Evolutionary conservation across 2,797 vertebrate genomes (phyloP), one percentile per base, ranked within the genome.

Genomic region (Loriculus beryllinus): DNA sequence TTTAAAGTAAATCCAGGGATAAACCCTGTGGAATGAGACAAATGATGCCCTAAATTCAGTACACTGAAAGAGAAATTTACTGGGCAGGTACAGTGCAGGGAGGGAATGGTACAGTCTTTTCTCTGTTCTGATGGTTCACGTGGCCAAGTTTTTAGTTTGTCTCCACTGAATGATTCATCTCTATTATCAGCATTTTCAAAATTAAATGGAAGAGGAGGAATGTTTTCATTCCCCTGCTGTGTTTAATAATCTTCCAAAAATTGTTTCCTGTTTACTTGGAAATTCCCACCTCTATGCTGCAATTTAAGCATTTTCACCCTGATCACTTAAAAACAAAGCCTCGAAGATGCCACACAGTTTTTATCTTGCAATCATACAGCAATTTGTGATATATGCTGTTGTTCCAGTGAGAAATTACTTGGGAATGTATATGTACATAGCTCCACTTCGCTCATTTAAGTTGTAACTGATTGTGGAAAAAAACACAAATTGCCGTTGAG

Each of bases 231-330:
- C 57, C 33, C 92, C 78, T 91, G 62, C 72, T 91, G 87, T 80
- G 83, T 96, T 94, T 95, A 95, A 94, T 94, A 96, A 93, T 94
- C 68, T 96, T 71, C 75, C 81, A 72, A 82, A 95, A 92, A 92
- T 82, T 90, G 86, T 89, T 95, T 96, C 95, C 91, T 91, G 67
- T 95, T 96, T 95, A 94, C 76, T 91, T 68, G 80, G 91, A 94
- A 80, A 91, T 81, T 65, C 91, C 77, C 83, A 90, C 86, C 89
- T 94, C 91, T 80, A 28, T 23, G 43, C 84, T 93, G 80, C 60
- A 64, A 85, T 92, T 91, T 80, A 94, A 76, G 60, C 85, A 75
- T 72, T 90, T 91, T 68, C 45, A 82, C 57, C 65, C 43, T 49
- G 28, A 70, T 96, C 71, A 88, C 67, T 91, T n/a, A 56, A 86